Evolutionary conservation across 1,140 invertebrate species (phyloP).

Genomic region (Eumeta japonica): DNA sequence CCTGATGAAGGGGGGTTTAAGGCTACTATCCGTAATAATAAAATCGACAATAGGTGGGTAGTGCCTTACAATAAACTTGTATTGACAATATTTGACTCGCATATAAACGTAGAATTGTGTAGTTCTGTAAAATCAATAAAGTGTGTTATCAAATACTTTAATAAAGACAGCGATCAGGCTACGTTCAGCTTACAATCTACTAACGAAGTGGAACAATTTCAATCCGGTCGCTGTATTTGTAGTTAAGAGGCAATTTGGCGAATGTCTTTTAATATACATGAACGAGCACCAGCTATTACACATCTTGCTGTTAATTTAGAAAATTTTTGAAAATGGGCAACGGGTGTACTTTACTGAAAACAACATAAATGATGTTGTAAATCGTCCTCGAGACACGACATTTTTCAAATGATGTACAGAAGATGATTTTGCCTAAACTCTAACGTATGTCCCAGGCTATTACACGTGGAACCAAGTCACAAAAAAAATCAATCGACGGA

Average conservation of each 20-base stretch:
- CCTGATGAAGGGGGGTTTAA: constrained; percentile 31
- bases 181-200: constrained; percentile 21
- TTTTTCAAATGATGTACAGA: constrained; percentile 38
- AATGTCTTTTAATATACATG: constrained; percentile 44
- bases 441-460: constrained; percentile 37
- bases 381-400: constrained; percentile 36
- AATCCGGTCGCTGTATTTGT: constrained; percentile 39
- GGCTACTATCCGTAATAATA: constrained; percentile 21
- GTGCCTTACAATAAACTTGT: constrained; percentile 58
- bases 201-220: constrained; percentile 21
- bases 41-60: constrained; percentile 55
- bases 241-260: constrained; percentile 48
- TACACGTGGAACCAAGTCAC: constrained; percentile 26
- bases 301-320: constrained; percentile 44
- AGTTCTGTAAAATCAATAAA: constrained; percentile 56
- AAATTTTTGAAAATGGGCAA: constrained; percentile 50
- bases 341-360: constrained; percentile 33
- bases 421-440: constrained; percentile 32
- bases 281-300: constrained; percentile 37
- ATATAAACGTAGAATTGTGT: constrained; percentile 57
- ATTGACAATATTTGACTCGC: constrained; percentile 48
- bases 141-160: constrained; percentile 55
- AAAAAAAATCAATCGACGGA: constrained; percentile 22
- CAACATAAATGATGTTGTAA: constrained; percentile 20
- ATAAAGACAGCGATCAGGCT: constrained; percentile 41